A percentile compares a stretch with the other conserved stretches of the same genome.
Conservation (phyloP, 2,888 invertebrate genomes). For the Syrista parreyssii region DNA sequence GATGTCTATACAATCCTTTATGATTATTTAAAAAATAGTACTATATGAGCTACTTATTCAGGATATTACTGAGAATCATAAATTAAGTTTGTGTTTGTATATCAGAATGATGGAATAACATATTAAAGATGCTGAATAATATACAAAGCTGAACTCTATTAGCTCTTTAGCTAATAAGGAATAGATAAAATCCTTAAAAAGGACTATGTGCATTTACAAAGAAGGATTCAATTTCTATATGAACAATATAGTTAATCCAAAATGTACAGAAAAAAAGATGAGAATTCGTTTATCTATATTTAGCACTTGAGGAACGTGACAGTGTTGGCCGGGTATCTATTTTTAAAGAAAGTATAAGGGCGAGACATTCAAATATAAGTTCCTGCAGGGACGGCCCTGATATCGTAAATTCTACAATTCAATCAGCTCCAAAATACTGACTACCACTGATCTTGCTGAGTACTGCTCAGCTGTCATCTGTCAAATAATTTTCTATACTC, state of each 20-base stretch:
- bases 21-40: no score
- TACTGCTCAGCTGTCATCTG: not conserved
- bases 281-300: not conserved
- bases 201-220: not conserved
- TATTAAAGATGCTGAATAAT: not conserved
- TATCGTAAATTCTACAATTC: not conserved
- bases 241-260: not conserved
- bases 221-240: not conserved
- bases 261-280: not conserved
- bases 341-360: not conserved
- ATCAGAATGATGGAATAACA: not conserved
- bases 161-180: not conserved
- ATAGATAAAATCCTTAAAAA: not conserved
- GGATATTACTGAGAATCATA: not conserved
- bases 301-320: not conserved
- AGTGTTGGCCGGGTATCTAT: not conserved
- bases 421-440: not conserved
- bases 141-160: not conserved
- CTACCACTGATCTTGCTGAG: not conserved
- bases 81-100: not conserved
- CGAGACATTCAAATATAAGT: not conserved
- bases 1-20: no score
- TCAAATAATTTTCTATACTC: conserved; percentile 6
- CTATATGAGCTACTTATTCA: not conserved
- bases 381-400: not conserved